These are phyloP conservation scores for Periphyllus acericola DNA, from an alignment of 2,888 invertebrate species.

Conservation along the genomic window DNA sequence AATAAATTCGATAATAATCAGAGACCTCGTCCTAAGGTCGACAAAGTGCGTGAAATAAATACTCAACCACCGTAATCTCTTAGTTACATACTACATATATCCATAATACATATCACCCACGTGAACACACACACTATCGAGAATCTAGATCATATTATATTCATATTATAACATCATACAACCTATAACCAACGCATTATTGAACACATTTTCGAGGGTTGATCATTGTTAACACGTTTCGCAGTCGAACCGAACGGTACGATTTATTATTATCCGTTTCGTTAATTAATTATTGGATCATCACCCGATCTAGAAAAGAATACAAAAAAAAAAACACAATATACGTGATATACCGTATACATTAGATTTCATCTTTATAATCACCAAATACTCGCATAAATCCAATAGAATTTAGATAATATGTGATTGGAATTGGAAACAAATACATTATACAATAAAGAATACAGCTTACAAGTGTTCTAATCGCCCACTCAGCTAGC, in stretches of 20 bases:
- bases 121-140: background rate
- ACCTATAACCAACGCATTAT: background rate
- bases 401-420: constrained; percentile 9
- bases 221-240: background rate
- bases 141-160: background rate
- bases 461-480: no score
- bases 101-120: background rate
- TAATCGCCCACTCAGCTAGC: constrained; percentile 3
- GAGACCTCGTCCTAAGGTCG: constrained; percentile 14
- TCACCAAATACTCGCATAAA: background rate
- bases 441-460: constrained; percentile 23
- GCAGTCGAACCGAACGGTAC: background rate
- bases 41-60: background rate
- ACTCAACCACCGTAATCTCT: background rate
- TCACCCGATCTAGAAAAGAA: background rate
- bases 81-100: background rate
- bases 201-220: no score
- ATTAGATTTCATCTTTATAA: background rate
- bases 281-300: background rate
- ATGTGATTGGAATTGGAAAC: background rate
- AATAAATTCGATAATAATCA: background rate
- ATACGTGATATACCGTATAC: no score
- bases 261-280: background rate
- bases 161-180: no score
- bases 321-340: background rate